These are phyloP conservation scores for Hoplostethus mediterraneus DNA, from an alignment of 2,797 vertebrate species.

Conservation along the genomic window DNA sequence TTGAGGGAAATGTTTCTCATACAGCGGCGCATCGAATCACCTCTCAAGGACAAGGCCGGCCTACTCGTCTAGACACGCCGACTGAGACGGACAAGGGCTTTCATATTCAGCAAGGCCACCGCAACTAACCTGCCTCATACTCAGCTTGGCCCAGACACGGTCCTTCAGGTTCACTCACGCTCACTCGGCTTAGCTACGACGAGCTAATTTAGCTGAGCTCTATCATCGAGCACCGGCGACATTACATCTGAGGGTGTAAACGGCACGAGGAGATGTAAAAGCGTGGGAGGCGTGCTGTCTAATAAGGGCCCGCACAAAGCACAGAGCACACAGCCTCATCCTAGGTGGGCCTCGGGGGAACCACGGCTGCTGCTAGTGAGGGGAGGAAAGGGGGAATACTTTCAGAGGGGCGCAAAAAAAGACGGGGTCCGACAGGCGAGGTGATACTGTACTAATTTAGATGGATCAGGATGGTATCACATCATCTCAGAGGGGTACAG, in stretches of 20 bases:
- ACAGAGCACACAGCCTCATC: constrained; percentile 4
- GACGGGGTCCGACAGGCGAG: no score
- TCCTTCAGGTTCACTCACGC: not conserved
- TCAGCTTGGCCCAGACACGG: not conserved
- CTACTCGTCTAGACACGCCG: not conserved
- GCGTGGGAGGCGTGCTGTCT: not conserved
- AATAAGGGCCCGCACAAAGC: not conserved
- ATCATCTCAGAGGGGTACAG: no score
- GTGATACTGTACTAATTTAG: no score
- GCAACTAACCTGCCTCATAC: not conserved
- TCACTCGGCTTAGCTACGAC: not conserved
- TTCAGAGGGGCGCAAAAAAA: no score
- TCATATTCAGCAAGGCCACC: not conserved
- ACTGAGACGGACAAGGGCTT: not conserved
- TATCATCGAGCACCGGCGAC: not conserved
- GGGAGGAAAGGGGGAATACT: no score
- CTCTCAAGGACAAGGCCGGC: not conserved
- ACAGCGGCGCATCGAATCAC: no score
- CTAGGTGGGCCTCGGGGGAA: not conserved
- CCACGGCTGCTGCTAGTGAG: no score
- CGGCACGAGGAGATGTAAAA: constrained; percentile 2
- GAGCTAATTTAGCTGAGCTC: constrained; percentile 9
- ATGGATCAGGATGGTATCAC: no score
- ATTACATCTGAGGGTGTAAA: not conserved
- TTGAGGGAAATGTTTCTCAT: no score